Percentiles rank a stretch among this genome's conserved stretches.
Conservation (phyloP, 64 coral and sea anemone genomes). For the Dendrophyllia cribrosa region DNA sequence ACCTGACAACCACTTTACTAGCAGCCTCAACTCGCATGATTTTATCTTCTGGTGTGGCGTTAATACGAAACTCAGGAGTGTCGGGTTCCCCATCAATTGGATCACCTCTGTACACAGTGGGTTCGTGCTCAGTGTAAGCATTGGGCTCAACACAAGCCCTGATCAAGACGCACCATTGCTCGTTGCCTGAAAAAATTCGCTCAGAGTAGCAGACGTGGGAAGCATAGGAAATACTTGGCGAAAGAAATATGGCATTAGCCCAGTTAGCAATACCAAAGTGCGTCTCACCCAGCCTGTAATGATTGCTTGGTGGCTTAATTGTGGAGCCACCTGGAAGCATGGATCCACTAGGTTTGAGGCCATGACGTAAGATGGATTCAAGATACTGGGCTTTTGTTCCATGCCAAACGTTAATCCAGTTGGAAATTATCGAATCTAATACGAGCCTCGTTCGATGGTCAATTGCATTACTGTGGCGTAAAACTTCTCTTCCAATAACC, state of each 20-base stretch:
- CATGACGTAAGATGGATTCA: constrained; percentile 21
- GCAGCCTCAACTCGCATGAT: constrained; percentile 29
- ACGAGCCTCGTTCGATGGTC: neutral
- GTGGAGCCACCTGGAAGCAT: neutral
- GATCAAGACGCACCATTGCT: constrained; percentile 55
- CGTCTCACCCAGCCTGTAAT: neutral
- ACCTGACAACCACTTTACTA: constrained; percentile 53
- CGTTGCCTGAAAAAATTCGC: neutral
- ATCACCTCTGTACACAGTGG: neutral
- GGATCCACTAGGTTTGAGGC: constrained; percentile 50
- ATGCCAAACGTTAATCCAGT: constrained; percentile 53
- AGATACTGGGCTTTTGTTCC: constrained; percentile 43
- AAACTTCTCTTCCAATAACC: constrained; percentile 42
- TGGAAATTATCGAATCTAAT: neutral
- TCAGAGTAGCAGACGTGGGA: constrained; percentile 41
- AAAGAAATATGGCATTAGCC: constrained; percentile 65
- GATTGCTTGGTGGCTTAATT: constrained; percentile 17
- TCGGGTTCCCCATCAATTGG: constrained; percentile 35
- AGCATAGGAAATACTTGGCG: constrained; percentile 50
- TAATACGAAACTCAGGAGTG: constrained; percentile 43
- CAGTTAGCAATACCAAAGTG: constrained; percentile 29
- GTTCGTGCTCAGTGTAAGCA: constrained; percentile 12
- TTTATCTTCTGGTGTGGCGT: constrained; percentile 1
- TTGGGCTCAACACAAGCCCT: constrained; percentile 26
- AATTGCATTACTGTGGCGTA: constrained; percentile 12